These are phyloP conservation scores for Polydrusus tereticollis DNA, from an alignment of 2,888 invertebrate species.

Conservation along the genomic window DNA sequence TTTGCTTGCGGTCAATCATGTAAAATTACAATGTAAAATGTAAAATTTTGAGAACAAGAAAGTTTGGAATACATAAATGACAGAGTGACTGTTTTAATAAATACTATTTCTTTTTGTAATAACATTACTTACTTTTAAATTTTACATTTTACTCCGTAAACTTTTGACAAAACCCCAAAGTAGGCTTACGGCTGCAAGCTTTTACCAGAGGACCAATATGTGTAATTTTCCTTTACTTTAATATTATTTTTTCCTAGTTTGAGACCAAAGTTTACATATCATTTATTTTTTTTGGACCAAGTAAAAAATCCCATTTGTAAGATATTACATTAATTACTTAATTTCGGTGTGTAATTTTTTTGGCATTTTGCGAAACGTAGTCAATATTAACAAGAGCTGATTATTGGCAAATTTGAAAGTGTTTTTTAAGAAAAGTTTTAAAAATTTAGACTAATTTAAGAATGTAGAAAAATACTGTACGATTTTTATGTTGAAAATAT, in stretches of 20 bases:
- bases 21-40: constrained; percentile 23
- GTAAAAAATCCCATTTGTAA: constrained; percentile 34
- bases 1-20: constrained; percentile 22
- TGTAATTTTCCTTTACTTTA: constrained; percentile 33
- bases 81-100: background rate
- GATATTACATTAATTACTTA: constrained; percentile 26
- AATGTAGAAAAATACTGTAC: constrained; percentile 48
- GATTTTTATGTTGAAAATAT: constrained; percentile 63
- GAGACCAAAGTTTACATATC: constrained; percentile 49
- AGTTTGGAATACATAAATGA: background rate
- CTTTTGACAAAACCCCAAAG: constrained; percentile 13
- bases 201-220: constrained; percentile 46
- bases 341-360: constrained; percentile 26
- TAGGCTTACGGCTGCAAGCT: constrained; percentile 23
- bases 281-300: constrained; percentile 48
- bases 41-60: background rate
- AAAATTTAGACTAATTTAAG: constrained; percentile 37
- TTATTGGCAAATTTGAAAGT: constrained; percentile 65
- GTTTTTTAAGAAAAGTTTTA: constrained; percentile 35
- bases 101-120: too few relatives aligned
- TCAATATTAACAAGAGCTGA: constrained; percentile 53
- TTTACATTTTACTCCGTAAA: constrained; percentile 18
- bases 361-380: constrained; percentile 32
- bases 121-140: background rate
- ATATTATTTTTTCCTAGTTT: constrained; percentile 32